Percentiles rank a stretch among this genome's conserved stretches.
Conservation (phyloP, 2,888 invertebrate genomes). For the Parelbella ahira region DNA sequence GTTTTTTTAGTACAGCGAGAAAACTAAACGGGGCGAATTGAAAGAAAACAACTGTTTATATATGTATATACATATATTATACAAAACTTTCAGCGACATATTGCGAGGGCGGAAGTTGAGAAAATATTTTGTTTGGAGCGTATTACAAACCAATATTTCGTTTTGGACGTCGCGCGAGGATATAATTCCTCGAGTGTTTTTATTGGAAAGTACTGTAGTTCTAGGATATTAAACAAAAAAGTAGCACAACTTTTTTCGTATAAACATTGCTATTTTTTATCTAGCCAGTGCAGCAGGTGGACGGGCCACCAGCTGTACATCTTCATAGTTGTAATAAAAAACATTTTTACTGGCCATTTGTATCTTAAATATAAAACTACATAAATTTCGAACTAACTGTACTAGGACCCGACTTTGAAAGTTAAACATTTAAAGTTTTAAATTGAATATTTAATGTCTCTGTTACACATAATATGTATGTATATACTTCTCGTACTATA, state of each 20-base stretch:
- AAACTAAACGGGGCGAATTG: slow-evolving; percentile 23
- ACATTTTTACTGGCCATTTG: neutral
- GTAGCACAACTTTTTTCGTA: too few relatives aligned
- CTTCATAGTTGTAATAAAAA: too few relatives aligned
- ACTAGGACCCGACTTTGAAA: slow-evolving; percentile 3
- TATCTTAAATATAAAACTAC: slow-evolving; percentile 1
- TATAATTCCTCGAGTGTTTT: neutral
- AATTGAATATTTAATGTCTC: slow-evolving; percentile 21
- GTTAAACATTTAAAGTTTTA: slow-evolving; percentile 18
- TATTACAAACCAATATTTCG: slow-evolving; percentile 28
- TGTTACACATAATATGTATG: slow-evolving; percentile 14
- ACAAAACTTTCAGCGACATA: slow-evolving; percentile 30
- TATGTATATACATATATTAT: too few relatives aligned
- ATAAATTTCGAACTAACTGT: slow-evolving; percentile 10
- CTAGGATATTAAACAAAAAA: too few relatives aligned
- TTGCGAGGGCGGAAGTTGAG: slow-evolving; percentile 27
- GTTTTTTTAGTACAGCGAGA: slow-evolving; percentile 2
- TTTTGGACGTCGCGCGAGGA: neutral
- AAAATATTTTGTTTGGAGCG: slow-evolving; percentile 27
- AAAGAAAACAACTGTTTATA: slow-evolving; percentile 34
- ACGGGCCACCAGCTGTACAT: too few relatives aligned
- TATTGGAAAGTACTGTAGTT: too few relatives aligned
- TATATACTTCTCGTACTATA: slow-evolving; percentile 9
- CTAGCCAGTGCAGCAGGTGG: too few relatives aligned
- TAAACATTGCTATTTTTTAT: too few relatives aligned